These are phyloP conservation scores for Chamaetylas fuelleborni DNA, from an alignment of 2,113 vertebrate species.

Conservation along the genomic window DNA sequence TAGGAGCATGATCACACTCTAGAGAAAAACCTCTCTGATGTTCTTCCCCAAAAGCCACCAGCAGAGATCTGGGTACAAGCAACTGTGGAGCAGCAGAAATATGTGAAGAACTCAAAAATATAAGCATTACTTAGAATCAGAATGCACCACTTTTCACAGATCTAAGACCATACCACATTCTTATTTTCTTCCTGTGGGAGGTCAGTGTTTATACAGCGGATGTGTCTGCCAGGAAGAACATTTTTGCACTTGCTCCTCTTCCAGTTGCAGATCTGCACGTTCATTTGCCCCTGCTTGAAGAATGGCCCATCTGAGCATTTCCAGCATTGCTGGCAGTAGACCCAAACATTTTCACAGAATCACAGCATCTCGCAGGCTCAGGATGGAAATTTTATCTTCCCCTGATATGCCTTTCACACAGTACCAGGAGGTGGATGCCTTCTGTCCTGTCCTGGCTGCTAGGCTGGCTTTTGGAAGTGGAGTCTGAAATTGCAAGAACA, in stretches of 20 bases:
- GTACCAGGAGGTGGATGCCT: background rate
- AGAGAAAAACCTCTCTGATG: background rate
- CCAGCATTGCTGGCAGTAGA: background rate
- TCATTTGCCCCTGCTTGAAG: constrained; percentile 2
- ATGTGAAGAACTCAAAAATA: background rate
- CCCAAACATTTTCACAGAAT: background rate
- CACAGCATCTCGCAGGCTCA: background rate
- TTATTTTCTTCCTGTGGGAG: constrained; percentile 39
- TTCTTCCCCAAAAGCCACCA: background rate
- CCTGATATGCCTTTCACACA: background rate
- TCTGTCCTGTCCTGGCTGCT: background rate
- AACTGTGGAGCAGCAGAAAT: background rate
- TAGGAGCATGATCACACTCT: background rate
- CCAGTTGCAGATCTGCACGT: constrained; percentile 29
- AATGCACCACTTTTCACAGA: background rate
- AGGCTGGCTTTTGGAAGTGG: background rate
- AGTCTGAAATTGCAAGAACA: background rate
- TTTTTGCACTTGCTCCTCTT: constrained; percentile 26
- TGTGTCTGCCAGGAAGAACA: constrained; percentile 36
- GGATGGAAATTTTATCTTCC: background rate
- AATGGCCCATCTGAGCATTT: background rate
- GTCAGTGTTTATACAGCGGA: background rate
- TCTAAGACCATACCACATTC: background rate
- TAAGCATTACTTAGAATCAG: background rate
- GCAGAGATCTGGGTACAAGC: background rate